Base-by-base conservation (phyloP, 2,888 invertebrate species). In the Lasioglossum calceatum region DNA sequence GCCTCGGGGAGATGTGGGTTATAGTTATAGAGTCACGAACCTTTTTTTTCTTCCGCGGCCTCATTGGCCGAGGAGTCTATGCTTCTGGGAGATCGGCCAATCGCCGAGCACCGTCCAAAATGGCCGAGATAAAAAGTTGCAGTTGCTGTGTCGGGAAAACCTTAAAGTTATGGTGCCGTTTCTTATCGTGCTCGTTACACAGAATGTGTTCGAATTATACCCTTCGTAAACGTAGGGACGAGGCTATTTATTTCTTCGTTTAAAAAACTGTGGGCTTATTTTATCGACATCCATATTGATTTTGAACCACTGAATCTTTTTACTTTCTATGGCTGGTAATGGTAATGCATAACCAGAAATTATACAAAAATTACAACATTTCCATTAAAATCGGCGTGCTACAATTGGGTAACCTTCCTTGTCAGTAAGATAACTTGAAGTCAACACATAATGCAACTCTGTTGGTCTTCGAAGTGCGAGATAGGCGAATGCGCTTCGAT, bases 61-160 rank as follows among this genome's bases (percentile, higher is more conserved):
- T 58, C n/a, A 58, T 58, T 58, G 58, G 58, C 58, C 58, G 58
- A 12, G n/a, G n/a, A 58, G 58, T 58, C n/a, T n/a, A 58, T 12
- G n/a, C 58, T 12, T 58, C 58, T n/a, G 58, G 58, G 58, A 58
- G 58, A n/a, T n/a, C 58, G 58, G 58, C 58, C 58, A 58, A 58
- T 36, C 23, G 36, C 47, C 54, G 74, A 76, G 27, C 81, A 76
- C 36, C 23, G 58, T 23, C 77, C 61, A 58, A 58, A 58, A 58
- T 36, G 23, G 76, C 77, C 79, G 32, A 44, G 39, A 44, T 12
- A 16, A n/a, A 36, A 73, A 82, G 58, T 58, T 58, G n/a, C 58
- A 58, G 58, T 58, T 58, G 58, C 58, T n/a, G 58, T 58, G n/a
- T 44, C 73, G 58, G 58, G 58, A 12, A n/a, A 58, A 58, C n/a